Percentiles rank a stretch among this genome's conserved stretches.
Conservation (phyloP, 2,888 invertebrate genomes). For the Eupithecia vulgata region DNA sequence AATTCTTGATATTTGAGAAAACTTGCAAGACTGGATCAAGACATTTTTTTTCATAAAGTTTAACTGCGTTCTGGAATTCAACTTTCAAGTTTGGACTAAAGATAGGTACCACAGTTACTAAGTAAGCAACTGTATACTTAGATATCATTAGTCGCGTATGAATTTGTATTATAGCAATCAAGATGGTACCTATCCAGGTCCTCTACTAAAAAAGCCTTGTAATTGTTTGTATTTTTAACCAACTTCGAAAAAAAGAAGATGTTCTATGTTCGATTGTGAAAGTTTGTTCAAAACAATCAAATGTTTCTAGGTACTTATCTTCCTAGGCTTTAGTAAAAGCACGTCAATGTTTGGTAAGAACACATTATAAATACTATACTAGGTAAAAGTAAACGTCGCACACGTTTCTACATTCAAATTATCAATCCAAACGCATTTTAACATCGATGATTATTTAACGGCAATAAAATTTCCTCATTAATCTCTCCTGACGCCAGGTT, state of each 20-base stretch:
- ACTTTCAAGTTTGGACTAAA: background rate
- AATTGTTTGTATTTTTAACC: no score
- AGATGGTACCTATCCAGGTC: no score
- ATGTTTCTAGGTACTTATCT: no score
- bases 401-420: background rate
- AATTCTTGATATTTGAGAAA: background rate
- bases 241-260: no score
- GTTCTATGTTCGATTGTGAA: no score
- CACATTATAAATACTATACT: no score
- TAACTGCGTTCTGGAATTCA: background rate
- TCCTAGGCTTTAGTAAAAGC: no score
- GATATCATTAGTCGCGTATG: background rate
- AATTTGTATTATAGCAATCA: background rate
- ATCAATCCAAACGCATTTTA: slow-evolving; percentile 27
- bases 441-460: slow-evolving; percentile 28
- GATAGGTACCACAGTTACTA: background rate
- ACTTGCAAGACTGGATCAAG: background rate
- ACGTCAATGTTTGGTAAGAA: no score
- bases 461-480: slow-evolving; percentile 38
- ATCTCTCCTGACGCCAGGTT: slow-evolving; percentile 38
- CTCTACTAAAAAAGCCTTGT: no score
- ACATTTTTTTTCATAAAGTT: background rate
- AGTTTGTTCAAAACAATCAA: no score
- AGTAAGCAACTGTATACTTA: background rate
- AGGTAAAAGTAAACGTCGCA: background rate